Evolutionary conservation across 37 sponge, comb jelly and placozoan species (phyloP).

Genomic region (Oscarella lobularis): DNA sequence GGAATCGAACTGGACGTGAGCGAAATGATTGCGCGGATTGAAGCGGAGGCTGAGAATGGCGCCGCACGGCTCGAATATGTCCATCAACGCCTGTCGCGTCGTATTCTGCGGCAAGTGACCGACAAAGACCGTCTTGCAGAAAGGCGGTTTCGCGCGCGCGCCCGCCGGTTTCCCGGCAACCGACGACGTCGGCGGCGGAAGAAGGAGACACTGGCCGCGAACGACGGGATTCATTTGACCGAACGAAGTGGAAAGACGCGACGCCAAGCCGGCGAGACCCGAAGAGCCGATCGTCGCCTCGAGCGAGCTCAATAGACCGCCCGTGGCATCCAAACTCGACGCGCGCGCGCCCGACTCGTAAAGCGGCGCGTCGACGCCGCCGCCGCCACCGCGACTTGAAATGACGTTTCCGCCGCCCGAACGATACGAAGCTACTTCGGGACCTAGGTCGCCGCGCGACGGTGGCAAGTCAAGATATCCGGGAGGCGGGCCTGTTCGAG

Average conservation of each 20-base stretch:
- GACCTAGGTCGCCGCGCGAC: too few relatives aligned
- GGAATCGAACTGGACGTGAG: not conserved
- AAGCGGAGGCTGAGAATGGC: not conserved
- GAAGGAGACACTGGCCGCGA: constrained; percentile 1
- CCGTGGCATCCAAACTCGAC: too few relatives aligned
- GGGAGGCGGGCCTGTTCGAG: too few relatives aligned
- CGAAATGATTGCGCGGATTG: not conserved
- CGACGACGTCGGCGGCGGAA: too few relatives aligned
- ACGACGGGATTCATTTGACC: not conserved
- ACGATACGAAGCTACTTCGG: too few relatives aligned
- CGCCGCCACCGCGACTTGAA: too few relatives aligned
- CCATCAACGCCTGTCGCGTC: not conserved
- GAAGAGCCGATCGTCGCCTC: too few relatives aligned
- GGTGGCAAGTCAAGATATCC: too few relatives aligned
- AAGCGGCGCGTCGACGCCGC: too few relatives aligned
- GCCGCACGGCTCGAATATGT: not conserved
- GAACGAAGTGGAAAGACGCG: not conserved
- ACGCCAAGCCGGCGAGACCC: not conserved
- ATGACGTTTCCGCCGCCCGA: too few relatives aligned
- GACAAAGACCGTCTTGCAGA: constrained; percentile 2
- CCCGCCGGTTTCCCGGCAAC: not conserved
- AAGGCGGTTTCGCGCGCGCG: not conserved
- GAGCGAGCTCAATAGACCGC: too few relatives aligned
- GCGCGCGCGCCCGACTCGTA: too few relatives aligned
- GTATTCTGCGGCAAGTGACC: not conserved